Evolutionary conservation across 2,888 invertebrate genomes (phyloP), one percentile per base, ranked within the genome.

Genomic region (Carterocephalus palaemon): DNA sequence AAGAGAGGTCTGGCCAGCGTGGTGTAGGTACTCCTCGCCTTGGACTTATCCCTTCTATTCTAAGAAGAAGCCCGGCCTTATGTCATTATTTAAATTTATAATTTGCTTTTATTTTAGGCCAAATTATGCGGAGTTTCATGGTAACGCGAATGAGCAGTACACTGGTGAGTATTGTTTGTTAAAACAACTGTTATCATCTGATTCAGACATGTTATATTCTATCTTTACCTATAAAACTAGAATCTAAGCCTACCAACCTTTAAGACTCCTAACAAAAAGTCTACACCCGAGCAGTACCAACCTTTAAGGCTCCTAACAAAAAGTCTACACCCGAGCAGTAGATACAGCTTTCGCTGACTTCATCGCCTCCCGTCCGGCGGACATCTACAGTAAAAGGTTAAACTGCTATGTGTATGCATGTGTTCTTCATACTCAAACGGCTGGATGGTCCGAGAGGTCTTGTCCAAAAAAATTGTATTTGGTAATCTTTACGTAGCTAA

Each of bases 71-170:
- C n/a, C n/a, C n/a, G 4, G 19, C 3, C 4, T 19, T 19, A 6
- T 19, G 19, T 19, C 6, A 19, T 19, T 19, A 19, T 4, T 19
- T 4, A 6, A 19, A 4, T 19, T 19, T 19, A 19, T 36, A 23
- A 3, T 31, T 17, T 23, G 12, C 33, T 37, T 33, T 26, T 36
- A 32, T 67, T 74, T 7, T 68, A 82, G 82, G 20, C 77, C 81
- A 3, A 65, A 59, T 13, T 80, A 68, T 26, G 33, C 61, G n/a
- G 66, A 71, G 2, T 74, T 82, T 50, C 53, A 66, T 5, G 62
- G 65, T 28, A 75, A 62, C 37, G 81, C 79, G 1, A 70, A 69
- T 26, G 56, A 52, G 33, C 57, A 60, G 0, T 78, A 59, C 34
- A 33, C 52, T 15, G 63, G 80, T 79, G 59, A 75, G 75, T 69